phyloP scores from a whole-genome alignment of 2,797 vertebrate species.

The Labroides dimidiatus region DNA sequence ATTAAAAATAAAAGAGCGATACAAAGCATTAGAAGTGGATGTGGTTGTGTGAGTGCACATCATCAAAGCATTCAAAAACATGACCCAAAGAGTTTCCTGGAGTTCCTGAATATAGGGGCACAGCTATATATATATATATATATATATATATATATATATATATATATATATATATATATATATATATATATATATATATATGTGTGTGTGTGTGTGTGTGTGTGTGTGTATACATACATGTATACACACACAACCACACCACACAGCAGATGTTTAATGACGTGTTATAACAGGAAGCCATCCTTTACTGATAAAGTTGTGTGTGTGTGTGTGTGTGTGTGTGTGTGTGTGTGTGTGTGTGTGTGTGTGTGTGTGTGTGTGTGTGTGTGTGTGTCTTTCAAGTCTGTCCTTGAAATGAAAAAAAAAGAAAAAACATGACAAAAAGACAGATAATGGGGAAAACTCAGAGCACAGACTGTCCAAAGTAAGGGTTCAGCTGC shows the following conservation, averaged over 20 bases:
- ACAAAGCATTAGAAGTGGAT: no score
- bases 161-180: no score
- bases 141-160: no score
- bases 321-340: conserved; percentile 1
- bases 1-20: no score
- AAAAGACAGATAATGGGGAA: neutral
- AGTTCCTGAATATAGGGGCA: no score
- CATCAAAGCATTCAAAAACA: no score
- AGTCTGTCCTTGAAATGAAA: conserved; percentile 35
- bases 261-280: conserved; percentile 27
- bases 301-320: conserved; percentile 52
- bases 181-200: no score
- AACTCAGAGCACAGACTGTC: neutral
- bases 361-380: conserved; percentile 2
- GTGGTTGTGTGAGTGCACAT: no score
- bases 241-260: neutral
- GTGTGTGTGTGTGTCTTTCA: conserved; percentile 5
- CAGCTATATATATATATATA: no score
- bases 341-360: conserved; percentile 2
- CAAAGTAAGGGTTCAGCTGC: conserved; percentile 6
- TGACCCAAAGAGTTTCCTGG: conserved; percentile 58
- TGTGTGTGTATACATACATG: no score
- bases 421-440: conserved; percentile 16
- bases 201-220: no score
- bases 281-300: conserved; percentile 50